Evolutionary conservation across 2,888 invertebrate genomes (phyloP), one percentile per base, ranked within the genome.

Genomic region (Eupithecia insigniata): DNA sequence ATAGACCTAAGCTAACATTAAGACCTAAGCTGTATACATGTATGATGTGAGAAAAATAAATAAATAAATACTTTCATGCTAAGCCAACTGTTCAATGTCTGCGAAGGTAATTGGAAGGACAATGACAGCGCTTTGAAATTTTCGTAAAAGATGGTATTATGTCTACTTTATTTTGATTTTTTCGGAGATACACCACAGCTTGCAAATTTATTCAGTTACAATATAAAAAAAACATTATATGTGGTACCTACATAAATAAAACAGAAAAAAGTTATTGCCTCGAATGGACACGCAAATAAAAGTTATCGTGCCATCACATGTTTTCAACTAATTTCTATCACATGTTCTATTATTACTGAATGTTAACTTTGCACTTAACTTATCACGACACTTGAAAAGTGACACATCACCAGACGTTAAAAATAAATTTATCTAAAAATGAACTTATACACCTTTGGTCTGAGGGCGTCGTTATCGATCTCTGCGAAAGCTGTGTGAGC

Each of bases 381-480:
- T 81, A 82, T 81, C 82, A 67, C 39, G 2, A 66, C 70, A 71
- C 71, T 30, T 28, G 72, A 72, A 79, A 79, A 75, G 70, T 72
- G 69, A 77, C 74, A 70, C 67, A 78, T 80, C 81, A 75, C 81
- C 71, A 79, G 66, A 71, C 66, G 76, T 78, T 76, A 78, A 83
- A 87, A 86, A 87, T 86, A 84, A 51, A 64, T 64, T 62, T 64
- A 62, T 39, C 36, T 69, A 61, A 34, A 66, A 66, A 67, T 32
- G 66, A 34, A 61, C 68, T 70, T 70, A 32, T 36, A 66, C 68
- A 64, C 67, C 46, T 68, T 71, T 74, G 61, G 71, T 58, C 12
- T 36, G 32, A 60, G 58, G 26, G 36, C n/a, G 43, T 32, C 66
- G 69, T 66, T 69, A 66, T 70, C 67, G 16, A 16, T 34, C 30